Conservation (phyloP, 1,140 invertebrate genomes). For the Trinorchestia longiramus region DNA sequence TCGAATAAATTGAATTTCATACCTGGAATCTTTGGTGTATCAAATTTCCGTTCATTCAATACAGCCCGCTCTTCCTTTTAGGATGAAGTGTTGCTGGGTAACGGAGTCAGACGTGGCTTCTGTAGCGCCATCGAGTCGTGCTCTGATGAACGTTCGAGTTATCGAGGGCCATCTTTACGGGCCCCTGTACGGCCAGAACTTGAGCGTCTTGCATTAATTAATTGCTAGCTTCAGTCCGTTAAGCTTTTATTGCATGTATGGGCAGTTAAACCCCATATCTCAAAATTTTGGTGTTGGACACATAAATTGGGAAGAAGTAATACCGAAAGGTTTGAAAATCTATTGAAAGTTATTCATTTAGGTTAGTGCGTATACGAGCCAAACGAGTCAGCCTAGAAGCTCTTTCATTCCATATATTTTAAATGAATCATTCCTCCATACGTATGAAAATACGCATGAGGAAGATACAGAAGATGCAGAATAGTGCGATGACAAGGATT, state of each 20-base stretch:
- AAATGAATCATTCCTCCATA: background rate
- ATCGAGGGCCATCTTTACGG: background rate
- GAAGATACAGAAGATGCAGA: too few species aligned
- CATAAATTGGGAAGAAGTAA: background rate
- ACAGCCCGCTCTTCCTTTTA: background rate
- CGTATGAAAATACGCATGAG: background rate
- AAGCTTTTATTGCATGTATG: background rate
- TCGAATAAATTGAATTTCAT: background rate
- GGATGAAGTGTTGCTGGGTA: background rate
- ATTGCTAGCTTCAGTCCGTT: background rate
- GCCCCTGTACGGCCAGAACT: background rate
- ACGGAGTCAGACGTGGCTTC: background rate
- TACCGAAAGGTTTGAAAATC: background rate
- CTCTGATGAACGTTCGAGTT: background rate
- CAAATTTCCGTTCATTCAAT: background rate
- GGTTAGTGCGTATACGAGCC: too few species aligned
- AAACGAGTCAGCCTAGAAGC: background rate
- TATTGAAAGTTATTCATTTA: background rate
- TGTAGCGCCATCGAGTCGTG: background rate
- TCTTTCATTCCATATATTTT: background rate
- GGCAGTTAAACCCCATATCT: background rate
- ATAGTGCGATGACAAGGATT: too few species aligned
- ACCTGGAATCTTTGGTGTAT: background rate
- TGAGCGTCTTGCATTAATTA: background rate
- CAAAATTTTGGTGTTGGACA: background rate